These are phyloP conservation scores for Conops quadrifasciatus DNA, from an alignment of 2,888 invertebrate species.

Conservation along the genomic window DNA sequence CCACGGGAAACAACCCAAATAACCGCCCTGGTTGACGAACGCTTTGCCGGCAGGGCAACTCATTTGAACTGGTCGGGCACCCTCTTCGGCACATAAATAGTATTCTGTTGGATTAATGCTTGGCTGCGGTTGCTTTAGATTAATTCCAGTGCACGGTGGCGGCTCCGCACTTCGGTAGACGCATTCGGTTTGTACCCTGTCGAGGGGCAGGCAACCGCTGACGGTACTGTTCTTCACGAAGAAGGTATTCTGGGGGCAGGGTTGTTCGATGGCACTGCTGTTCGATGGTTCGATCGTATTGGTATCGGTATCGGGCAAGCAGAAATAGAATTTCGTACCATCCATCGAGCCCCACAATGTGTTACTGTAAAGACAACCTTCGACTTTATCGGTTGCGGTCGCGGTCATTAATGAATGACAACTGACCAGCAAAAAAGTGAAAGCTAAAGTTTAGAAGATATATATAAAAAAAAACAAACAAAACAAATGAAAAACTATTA, in stretches of 20 bases:
- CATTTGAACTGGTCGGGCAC: constrained; percentile 37
- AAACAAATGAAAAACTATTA: not conserved
- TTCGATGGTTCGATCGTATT: too few relatives aligned
- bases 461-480: not conserved
- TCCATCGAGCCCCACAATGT: constrained; percentile 46
- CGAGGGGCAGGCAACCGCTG: constrained; percentile 47
- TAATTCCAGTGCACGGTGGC: constrained; percentile 38
- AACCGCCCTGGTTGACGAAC: constrained; percentile 44
- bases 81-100: constrained; percentile 44
- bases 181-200: constrained; percentile 40
- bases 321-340: constrained; percentile 47
- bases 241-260: constrained; percentile 43
- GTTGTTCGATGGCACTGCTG: constrained; percentile 40
- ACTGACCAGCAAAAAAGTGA: constrained; percentile 34
- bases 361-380: constrained; percentile 42
- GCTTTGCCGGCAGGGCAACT: constrained; percentile 43
- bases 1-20: constrained; percentile 49
- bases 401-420: constrained; percentile 34
- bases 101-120: constrained; percentile 44
- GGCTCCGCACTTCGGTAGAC: constrained; percentile 28
- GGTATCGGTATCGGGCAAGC: constrained; percentile 41
- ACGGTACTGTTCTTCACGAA: constrained; percentile 48
- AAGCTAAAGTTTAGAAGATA: constrained; percentile 32
- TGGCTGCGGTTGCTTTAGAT: constrained; percentile 42
- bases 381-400: not conserved